Evolutionary conservation across 2,113 vertebrate species (phyloP), one percentile per base, ranked within the genome.

Genomic region (Nibea coibor): DNA sequence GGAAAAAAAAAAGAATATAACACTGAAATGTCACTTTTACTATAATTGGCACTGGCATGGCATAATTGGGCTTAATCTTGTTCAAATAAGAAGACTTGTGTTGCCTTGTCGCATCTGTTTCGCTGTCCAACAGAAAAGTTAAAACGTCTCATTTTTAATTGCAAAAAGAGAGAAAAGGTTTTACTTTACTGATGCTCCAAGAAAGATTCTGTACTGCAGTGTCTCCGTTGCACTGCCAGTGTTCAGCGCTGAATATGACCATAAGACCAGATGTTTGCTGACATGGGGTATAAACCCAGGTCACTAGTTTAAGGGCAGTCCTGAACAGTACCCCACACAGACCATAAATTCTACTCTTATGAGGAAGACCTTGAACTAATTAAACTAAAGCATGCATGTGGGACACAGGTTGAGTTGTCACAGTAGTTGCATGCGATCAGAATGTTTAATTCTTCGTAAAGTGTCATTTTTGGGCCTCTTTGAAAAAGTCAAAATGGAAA

Each of bases 231-330:
- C 35, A 54, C 2, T 39, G 63, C 9, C 48, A 74, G 28, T 26
- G 5, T 67, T 79, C 5, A 22, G 42, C 61, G 57, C 47, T 67
- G 42, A 61, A 35, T 31, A 68, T 61, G 61, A 83, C 35, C 63
- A 64, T 58, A 51, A 47, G 16, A 50, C 14, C 68, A 45, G 43
- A 22, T 85, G 58, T 79, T 71, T 85, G 72, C 58, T 35, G 48
- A 54, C 81, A 74, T 56, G 45, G 11, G 17, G 3, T 42, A 31
- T 80, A 73, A 87, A 78, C 9, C 22, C 20, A 51, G 56, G 65
- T 81, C 62, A 78, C n/a, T 69, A 65, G 15, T 80, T 57, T 57
- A 16, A 76, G 48, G 10, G 47, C 10, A 45, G 11, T 59, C 26
- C 9, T 43, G 4, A 78, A 68, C 17, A 64, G 17, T 16, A 24